Evolutionary conservation across 2,113 vertebrate genomes (phyloP).

Genomic region (Xyrauchen texanus): DNA sequence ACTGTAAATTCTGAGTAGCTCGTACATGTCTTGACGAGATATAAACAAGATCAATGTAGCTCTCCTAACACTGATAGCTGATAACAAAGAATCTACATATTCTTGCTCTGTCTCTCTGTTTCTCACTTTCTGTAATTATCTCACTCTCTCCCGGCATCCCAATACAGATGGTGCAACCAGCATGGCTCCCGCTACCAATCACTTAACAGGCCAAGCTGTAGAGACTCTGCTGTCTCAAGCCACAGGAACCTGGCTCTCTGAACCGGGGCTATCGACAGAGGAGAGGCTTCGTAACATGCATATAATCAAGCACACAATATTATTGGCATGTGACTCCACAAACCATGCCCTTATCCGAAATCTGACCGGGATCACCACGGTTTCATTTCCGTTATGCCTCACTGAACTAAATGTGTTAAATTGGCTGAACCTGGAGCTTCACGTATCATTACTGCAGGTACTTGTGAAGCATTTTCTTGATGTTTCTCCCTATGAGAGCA

Average conservation of each 20-base stretch:
- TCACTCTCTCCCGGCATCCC: not conserved
- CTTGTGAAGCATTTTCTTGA: constrained; percentile 4
- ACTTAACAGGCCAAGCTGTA: constrained; percentile 10
- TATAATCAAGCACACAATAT: not conserved
- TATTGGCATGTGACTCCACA: not conserved
- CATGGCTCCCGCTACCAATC: constrained; percentile 26
- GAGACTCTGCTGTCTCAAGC: constrained; percentile 9
- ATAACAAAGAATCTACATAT: too few relatives aligned
- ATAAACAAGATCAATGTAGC: too few relatives aligned
- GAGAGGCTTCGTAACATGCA: not conserved
- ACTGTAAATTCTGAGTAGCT: too few relatives aligned
- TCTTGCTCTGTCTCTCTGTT: too few relatives aligned
- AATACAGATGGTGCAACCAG: constrained; percentile 21
- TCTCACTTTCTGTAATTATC: constrained; percentile 23
- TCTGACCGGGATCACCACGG: not conserved
- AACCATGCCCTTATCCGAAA: not conserved
- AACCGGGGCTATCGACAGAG: not conserved
- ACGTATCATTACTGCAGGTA: constrained; percentile 24
- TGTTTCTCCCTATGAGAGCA: not conserved
- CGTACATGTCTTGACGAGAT: too few relatives aligned
- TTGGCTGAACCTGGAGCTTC: constrained; percentile 2
- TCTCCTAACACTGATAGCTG: too few relatives aligned
- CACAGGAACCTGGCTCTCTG: constrained; percentile 14
- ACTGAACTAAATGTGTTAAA: not conserved
- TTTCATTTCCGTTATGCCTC: constrained; percentile 23